These are phyloP conservation scores for Dicrurus megarhynchus DNA, from an alignment of 2,113 vertebrate species.

Conservation along the genomic window DNA sequence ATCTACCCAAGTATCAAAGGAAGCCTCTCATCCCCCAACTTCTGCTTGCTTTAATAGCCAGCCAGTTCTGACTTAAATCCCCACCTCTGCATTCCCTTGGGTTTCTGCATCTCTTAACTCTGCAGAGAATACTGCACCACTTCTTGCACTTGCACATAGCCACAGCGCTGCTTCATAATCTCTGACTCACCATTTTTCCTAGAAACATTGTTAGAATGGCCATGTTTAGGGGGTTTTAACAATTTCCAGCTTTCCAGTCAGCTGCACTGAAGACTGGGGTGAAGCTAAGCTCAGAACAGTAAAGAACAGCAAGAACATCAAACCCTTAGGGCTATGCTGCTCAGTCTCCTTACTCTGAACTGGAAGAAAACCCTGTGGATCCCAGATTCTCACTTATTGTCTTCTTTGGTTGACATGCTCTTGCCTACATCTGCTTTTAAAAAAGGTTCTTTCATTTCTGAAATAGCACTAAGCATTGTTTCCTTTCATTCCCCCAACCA, in stretches of 20 bases:
- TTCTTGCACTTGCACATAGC: not conserved
- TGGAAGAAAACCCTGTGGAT: not conserved
- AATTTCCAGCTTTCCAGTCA: not conserved
- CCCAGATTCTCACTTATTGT: not conserved
- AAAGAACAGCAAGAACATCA: not conserved
- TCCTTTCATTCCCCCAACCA: not conserved
- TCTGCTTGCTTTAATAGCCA: not conserved
- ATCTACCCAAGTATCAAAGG: not conserved
- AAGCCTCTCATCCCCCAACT: not conserved
- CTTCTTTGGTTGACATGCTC: not conserved
- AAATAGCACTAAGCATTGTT: not conserved
- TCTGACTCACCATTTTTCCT: not conserved
- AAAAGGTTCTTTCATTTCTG: not conserved
- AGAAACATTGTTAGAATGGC: not conserved
- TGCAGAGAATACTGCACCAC: not conserved
- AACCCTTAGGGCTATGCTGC: not conserved
- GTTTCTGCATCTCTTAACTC: not conserved
- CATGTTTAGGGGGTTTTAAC: not conserved
- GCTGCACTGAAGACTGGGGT: not conserved
- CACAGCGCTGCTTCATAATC: not conserved
- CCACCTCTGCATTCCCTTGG: not conserved
- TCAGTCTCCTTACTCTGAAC: not conserved
- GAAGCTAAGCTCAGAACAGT: not conserved
- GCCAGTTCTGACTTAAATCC: not conserved
- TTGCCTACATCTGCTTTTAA: not conserved